phyloP scores from a whole-genome alignment of 2,888 invertebrate genomes.

The Phasia obesa region DNA sequence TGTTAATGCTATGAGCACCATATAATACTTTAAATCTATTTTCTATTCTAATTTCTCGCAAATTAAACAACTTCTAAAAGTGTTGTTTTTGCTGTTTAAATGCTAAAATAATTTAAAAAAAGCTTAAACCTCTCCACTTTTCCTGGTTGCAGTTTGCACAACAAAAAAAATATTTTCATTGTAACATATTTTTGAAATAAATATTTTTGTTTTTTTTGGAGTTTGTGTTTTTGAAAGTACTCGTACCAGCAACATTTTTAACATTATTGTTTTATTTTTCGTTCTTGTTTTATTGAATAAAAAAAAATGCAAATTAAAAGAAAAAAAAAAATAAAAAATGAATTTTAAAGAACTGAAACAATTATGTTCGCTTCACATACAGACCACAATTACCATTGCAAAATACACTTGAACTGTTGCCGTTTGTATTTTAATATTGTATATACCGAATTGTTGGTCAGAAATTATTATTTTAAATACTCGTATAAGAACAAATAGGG shows the following conservation, averaged over 20 bases:
- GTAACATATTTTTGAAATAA: slow-evolving; percentile 37
- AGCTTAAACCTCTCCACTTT: slow-evolving; percentile 26
- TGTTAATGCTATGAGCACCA: too few relatives aligned
- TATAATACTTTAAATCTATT: too few relatives aligned
- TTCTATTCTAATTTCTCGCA: slow-evolving; percentile 5
- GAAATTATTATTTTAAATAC: too few relatives aligned
- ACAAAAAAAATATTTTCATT: slow-evolving; percentile 55
- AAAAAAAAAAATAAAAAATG: slow-evolving; percentile 11
- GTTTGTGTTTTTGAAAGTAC: slow-evolving; percentile 37
- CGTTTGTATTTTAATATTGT: too few relatives aligned
- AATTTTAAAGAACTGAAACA: slow-evolving; percentile 33
- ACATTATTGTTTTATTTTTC: slow-evolving; percentile 12
- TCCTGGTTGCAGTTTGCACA: slow-evolving; percentile 20
- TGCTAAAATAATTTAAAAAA: not conserved
- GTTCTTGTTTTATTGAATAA: slow-evolving; percentile 24
- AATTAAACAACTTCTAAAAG: slow-evolving; percentile 61
- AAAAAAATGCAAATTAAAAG: slow-evolving; percentile 38
- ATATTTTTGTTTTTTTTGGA: slow-evolving; percentile 25
- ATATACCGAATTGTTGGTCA: too few relatives aligned
- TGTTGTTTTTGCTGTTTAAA: slow-evolving; percentile 23
- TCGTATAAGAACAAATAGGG: too few relatives aligned
- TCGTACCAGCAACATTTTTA: slow-evolving; percentile 23
- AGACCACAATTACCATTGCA: not conserved
- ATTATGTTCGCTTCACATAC: not conserved
- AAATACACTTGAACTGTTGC: too few relatives aligned